Evolutionary conservation across 1,140 invertebrate genomes (phyloP), one percentile per base, ranked within the genome.

Genomic region (Steinernema feltiae): DNA sequence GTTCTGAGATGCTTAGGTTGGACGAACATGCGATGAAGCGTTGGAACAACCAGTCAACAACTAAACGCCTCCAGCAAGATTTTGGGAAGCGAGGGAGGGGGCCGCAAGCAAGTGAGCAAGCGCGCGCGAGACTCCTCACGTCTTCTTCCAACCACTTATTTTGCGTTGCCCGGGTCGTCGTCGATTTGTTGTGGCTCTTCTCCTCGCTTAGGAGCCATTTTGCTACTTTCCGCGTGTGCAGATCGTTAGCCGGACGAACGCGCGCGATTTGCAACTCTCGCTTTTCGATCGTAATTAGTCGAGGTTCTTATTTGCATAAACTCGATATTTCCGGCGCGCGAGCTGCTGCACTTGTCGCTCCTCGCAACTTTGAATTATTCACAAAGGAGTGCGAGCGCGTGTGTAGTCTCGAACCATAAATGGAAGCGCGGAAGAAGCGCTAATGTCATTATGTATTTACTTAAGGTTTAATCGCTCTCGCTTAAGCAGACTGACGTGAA

Each of bases 361-460:
- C 15, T 63, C 53, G 53, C 53, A 63, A 63, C 53, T 63, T 63
- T 63, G 2, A 63, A 63, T 63, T 63, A 63, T 63, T 63, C 53
- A 63, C 53, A 63, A 63, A 63, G 53, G 12, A 63, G 53, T 46
- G 24, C 53, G 24, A 63, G 53, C 7, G 53, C 53, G 41, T 21
- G 53, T 27, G 53, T 27, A 63, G 53, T 63, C 12, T 63, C 53
- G 12, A 63, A 12, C 12, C 53, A 63, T 27, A 63, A 63, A 63
- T 63, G 53, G 53, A 63, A 12, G 12, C 53, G 53, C 12, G 53
- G 53, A 63, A 63, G 53, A 63, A 27, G 53, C 53, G 53, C 24
- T 63, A 63, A 63, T 63, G 53, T 63, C 53, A 63, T 63, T 63
- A 63, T 63, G 53, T 63, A 63, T 63, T 63, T 63, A 63, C 53